Evolutionary conservation across 2,797 vertebrate genomes (phyloP).

Genomic region (Enteromius unitaeniatus): DNA sequence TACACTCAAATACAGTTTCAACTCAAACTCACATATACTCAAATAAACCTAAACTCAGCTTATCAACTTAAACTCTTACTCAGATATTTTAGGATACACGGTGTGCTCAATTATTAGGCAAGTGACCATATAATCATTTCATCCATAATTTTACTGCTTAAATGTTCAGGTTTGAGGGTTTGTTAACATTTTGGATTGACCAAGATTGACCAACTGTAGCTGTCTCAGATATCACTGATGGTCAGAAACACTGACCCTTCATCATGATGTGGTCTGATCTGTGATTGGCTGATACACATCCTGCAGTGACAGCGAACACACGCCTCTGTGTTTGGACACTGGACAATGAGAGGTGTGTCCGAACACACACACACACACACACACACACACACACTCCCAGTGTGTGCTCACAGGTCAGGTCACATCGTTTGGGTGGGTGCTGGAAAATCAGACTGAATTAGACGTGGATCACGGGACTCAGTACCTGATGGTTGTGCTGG

Average conservation of each 20-base stretch:
- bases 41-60: too few relatives aligned
- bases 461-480: conserved; percentile 22
- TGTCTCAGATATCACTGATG: neutral
- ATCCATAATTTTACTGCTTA: too few relatives aligned
- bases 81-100: too few relatives aligned
- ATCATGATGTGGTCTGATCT: neutral
- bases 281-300: conserved; percentile 8
- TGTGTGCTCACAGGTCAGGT: neutral
- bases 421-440: neutral
- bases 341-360: conserved; percentile 29
- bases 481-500: conserved; percentile 94
- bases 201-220: too few relatives aligned
- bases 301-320: neutral
- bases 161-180: too few relatives aligned
- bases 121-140: too few relatives aligned
- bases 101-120: too few relatives aligned
- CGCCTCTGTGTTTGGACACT: conserved; percentile 41
- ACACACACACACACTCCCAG: neutral
- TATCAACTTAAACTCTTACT: too few relatives aligned
- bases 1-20: neutral
- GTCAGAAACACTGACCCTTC: neutral
- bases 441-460: neutral
- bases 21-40: too few relatives aligned
- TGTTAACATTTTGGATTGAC: too few relatives aligned
- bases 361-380: neutral